Evolutionary conservation across 2,797 vertebrate genomes (phyloP).

Genomic region (Steatocranus sp.): DNA sequence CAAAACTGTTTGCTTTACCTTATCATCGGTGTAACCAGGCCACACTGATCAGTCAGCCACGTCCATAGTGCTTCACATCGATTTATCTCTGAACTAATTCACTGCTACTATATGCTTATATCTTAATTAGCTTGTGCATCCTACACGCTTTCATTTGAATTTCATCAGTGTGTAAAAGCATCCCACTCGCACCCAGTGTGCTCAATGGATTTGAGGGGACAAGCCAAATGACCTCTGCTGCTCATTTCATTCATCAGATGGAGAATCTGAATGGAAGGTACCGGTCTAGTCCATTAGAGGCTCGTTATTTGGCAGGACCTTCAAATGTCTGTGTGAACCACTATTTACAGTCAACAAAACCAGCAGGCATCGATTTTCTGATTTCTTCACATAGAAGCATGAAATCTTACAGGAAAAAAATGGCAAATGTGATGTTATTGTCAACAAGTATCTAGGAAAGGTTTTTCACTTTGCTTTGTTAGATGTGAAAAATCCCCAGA

Average conservation of each 20-base stretch:
- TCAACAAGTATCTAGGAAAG: not conserved
- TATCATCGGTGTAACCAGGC: not conserved
- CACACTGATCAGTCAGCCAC: not conserved
- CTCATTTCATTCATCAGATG: conserved; percentile 12
- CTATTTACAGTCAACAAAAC: not conserved
- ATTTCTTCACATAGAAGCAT: not conserved
- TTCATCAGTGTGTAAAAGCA: not conserved
- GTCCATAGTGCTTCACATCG: not conserved
- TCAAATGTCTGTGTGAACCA: not conserved
- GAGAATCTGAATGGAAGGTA: not conserved
- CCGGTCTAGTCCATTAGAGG: not conserved
- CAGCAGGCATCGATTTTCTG: not conserved
- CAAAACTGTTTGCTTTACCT: not conserved
- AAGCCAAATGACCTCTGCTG: not conserved
- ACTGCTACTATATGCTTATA: not conserved
- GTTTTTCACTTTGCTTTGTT: not conserved
- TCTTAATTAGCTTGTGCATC: not conserved
- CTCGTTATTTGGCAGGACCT: not conserved
- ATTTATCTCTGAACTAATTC: not conserved
- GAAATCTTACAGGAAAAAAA: not conserved
- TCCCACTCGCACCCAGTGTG: not conserved
- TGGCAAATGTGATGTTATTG: not conserved
- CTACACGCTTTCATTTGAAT: not conserved
- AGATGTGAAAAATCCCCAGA: not conserved
- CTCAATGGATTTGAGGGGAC: not conserved